Evolutionary conservation across 2,113 vertebrate species (phyloP).

Genomic region (Anolis carolinensis): DNA sequence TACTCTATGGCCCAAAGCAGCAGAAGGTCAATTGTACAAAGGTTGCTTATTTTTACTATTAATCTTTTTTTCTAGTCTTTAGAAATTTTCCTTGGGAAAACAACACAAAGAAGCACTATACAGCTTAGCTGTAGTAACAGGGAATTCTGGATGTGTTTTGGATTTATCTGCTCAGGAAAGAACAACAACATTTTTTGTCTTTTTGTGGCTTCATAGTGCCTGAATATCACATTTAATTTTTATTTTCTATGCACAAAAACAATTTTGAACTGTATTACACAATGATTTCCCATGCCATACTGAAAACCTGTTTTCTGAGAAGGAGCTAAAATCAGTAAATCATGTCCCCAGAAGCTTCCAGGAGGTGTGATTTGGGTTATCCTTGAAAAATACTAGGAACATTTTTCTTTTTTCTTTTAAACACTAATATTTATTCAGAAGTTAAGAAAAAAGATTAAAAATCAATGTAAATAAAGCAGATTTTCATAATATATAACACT

Average conservation of each 20-base stretch:
- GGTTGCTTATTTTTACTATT: constrained; percentile 61
- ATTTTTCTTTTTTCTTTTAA: no score
- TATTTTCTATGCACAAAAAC: not conserved
- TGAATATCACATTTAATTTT: fast-evolving
- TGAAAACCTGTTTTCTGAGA: no score
- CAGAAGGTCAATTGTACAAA: constrained; percentile 63
- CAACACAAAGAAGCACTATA: constrained; percentile 3
- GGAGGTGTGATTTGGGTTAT: no score
- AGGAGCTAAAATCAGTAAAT: no score
- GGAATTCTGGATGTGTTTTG: not conserved
- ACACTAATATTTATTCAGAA: no score
- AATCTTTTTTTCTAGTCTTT: constrained; percentile 30
- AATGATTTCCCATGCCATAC: not conserved
- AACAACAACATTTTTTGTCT: fast-evolving
- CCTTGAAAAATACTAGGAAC: no score
- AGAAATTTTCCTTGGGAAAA: constrained; percentile 48
- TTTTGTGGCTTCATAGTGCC: not conserved
- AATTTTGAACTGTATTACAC: not conserved
- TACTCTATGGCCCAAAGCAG: constrained; percentile 76
- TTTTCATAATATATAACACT: no score
- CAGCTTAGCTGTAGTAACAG: not conserved
- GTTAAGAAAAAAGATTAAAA: no score
- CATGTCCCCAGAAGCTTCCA: no score
- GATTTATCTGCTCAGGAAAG: not conserved
- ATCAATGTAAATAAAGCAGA: no score